Conservation (phyloP, 2,888 invertebrate species). For the Callinectes sapidus region DNA sequence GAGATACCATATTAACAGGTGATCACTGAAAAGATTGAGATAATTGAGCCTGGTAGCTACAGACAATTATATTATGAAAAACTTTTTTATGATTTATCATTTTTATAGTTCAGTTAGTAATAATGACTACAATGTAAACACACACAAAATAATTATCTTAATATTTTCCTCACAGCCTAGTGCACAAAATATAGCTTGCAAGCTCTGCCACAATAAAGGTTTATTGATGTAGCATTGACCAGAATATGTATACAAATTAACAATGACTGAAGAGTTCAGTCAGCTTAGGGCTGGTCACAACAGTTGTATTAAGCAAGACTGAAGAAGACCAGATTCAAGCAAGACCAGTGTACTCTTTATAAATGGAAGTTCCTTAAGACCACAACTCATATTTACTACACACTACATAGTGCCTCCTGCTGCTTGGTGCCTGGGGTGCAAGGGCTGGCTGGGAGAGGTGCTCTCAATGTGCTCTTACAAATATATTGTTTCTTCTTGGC, state of each 20-base stretch:
- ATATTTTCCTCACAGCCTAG: neutral
- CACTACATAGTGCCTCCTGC: neutral
- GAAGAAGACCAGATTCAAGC: neutral
- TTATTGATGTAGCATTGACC: neutral
- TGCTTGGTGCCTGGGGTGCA: neutral
- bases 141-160: neutral
- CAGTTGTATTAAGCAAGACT: neutral
- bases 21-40: neutral
- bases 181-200: neutral
- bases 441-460: neutral
- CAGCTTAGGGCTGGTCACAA: neutral
- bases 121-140: neutral
- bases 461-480: conserved; percentile 14
- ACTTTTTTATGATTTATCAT: neutral
- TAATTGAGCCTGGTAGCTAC: neutral
- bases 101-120: neutral
- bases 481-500: neutral
- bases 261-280: neutral
- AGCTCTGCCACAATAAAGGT: neutral
- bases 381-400: neutral
- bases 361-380: neutral
- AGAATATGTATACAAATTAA: neutral
- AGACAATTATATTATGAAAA: neutral
- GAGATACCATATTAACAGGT: neutral
- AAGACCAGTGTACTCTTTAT: neutral